These are phyloP conservation scores for Zootoca vivipara DNA, from an alignment of 2,113 vertebrate species.

Conservation along the genomic window DNA sequence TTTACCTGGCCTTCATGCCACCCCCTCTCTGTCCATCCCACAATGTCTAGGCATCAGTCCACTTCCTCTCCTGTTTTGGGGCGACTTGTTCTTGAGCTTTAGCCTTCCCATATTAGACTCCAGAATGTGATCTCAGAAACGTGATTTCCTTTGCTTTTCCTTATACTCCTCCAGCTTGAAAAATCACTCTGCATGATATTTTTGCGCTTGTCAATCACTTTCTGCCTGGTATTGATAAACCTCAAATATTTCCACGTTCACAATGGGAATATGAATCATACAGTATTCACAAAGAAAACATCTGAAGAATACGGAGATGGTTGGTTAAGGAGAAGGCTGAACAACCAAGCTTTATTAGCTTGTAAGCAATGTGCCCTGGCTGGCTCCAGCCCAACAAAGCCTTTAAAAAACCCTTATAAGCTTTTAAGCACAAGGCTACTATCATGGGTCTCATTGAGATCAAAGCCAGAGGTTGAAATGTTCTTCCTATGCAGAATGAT, in stretches of 20 bases:
- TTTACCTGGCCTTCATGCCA: background rate
- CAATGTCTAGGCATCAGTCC: background rate
- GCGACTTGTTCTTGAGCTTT: background rate
- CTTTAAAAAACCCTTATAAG: background rate
- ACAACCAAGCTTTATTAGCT: background rate
- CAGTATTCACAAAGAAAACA: background rate
- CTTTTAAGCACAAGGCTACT: background rate
- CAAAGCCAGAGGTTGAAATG: background rate
- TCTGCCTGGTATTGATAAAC: background rate
- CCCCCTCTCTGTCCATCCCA: background rate
- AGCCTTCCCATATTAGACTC: background rate
- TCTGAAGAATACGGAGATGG: background rate
- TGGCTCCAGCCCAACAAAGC: background rate
- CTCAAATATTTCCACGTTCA: background rate
- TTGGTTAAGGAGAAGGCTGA: background rate
- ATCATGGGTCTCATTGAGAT: rapidly evolving
- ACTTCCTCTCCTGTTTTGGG: background rate
- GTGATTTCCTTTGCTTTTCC: background rate
- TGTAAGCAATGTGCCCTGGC: background rate
- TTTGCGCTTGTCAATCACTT: background rate
- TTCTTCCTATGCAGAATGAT: rapidly evolving
- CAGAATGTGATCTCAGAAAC: background rate
- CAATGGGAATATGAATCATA: background rate
- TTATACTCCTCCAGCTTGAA: background rate
- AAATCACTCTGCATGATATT: background rate